Conservation (phyloP, 2,888 invertebrate species). For the Drosophila limbata region DNA sequence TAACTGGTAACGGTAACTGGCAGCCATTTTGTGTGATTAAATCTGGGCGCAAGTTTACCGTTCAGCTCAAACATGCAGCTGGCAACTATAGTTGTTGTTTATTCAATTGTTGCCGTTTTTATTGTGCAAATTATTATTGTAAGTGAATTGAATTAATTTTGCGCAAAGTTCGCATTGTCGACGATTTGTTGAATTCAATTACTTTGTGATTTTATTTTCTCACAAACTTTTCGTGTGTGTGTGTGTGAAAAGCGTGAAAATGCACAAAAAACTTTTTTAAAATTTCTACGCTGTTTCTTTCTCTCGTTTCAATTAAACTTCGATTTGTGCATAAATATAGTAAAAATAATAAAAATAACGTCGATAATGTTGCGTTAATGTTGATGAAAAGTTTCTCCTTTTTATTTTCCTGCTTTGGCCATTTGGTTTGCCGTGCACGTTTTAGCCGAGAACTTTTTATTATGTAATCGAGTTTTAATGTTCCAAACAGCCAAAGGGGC, state of each 20-base stretch:
- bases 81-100: slow-evolving; percentile 28
- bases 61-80: slow-evolving; percentile 43
- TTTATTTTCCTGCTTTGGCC: not conserved
- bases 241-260: slow-evolving; percentile 53
- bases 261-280: slow-evolving; percentile 31
- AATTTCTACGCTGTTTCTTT: slow-evolving; percentile 5
- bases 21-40: slow-evolving; percentile 30
- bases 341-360: slow-evolving; percentile 40
- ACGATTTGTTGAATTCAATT: slow-evolving; percentile 79
- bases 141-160: slow-evolving; percentile 78
- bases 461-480: slow-evolving; percentile 75
- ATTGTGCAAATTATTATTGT: slow-evolving; percentile 81
- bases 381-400: slow-evolving; percentile 32
- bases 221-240: slow-evolving; percentile 2
- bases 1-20: slow-evolving; percentile 29
- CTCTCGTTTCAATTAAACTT: slow-evolving; percentile 52
- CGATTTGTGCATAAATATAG: slow-evolving; percentile 26
- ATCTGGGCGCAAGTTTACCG: slow-evolving; percentile 24
- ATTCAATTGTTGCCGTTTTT: slow-evolving; percentile 74
- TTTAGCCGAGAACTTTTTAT: slow-evolving; percentile 63
- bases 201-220: slow-evolving; percentile 67
- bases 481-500: slow-evolving; percentile 28
- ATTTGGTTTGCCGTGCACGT: slow-evolving; percentile 59
- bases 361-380: slow-evolving; percentile 46
- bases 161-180: slow-evolving; percentile 50